These are phyloP conservation scores for Pollimyrus isidori DNA, from an alignment of 2,113 vertebrate species.

Conservation along the genomic window DNA sequence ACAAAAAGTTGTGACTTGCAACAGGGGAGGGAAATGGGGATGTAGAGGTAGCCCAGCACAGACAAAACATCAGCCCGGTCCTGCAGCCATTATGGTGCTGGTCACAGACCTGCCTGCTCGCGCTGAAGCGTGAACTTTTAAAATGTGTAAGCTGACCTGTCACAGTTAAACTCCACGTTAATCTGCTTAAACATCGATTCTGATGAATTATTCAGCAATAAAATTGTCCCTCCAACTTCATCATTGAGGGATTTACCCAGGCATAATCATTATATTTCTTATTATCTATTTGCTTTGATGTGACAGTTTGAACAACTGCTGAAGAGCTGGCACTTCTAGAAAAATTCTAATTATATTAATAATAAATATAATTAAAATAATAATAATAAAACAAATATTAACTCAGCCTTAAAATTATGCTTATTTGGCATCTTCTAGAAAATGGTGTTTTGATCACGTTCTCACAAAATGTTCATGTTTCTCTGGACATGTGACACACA, in stretches of 20 bases:
- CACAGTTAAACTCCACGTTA: not conserved
- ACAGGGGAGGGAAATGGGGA: no score
- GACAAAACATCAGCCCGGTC: no score
- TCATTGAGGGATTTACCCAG: not conserved
- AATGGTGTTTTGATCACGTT: no score
- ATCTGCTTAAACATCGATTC: not conserved
- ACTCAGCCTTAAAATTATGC: not conserved
- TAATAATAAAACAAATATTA: not conserved
- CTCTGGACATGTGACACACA: no score
- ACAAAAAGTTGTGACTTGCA: no score
- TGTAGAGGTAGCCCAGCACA: no score
- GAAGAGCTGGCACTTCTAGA: not conserved
- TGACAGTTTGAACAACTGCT: not conserved
- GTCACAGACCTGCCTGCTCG: no score
- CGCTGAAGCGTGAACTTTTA: not conserved
- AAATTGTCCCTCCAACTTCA: not conserved
- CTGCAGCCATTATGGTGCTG: no score
- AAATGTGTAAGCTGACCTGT: not conserved
- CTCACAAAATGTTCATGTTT: no score
- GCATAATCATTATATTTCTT: not conserved
- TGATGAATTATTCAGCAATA: not conserved
- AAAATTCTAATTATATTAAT: not conserved
- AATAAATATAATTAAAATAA: not conserved
- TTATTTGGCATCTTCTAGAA: not conserved
- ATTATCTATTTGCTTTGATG: not conserved